A percentile compares a stretch with the other conserved stretches of the same genome.
These are phyloP conservation scores for Latheticus oryzae DNA, from an alignment of 2,888 invertebrate species.

Conservation along the genomic window DNA sequence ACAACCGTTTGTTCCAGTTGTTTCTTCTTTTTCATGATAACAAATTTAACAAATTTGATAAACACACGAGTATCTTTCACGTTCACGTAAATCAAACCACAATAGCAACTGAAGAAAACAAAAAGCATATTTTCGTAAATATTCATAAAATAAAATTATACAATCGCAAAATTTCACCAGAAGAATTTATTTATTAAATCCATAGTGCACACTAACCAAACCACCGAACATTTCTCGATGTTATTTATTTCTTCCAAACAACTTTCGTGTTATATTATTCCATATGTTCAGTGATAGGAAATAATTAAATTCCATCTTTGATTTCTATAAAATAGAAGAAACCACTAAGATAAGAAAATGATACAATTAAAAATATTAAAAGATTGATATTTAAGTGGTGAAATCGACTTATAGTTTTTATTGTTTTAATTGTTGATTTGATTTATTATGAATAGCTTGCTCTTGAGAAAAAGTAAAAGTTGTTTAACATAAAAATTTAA, in stretches of 20 bases:
- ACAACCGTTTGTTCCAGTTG: constrained; percentile 52
- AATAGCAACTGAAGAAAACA: constrained; percentile 32
- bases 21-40: constrained; percentile 57
- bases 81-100: too few species aligned
- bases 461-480: constrained; percentile 27
- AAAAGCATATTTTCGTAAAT: constrained; percentile 41
- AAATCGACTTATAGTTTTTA: constrained; percentile 8
- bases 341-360: constrained; percentile 1
- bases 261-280: constrained; percentile 56
- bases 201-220: constrained; percentile 23
- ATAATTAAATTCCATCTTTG: constrained; percentile 54
- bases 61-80: too few species aligned
- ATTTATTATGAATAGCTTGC: constrained; percentile 8
- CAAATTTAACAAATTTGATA: too few species aligned
- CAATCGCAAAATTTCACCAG: constrained; percentile 47
- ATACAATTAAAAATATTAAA: constrained; percentile 1
- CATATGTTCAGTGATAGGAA: constrained; percentile 60
- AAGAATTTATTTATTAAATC: constrained; percentile 46
- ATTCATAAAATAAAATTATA: constrained; percentile 38
- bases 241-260: constrained; percentile 17
- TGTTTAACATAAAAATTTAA: constrained; percentile 21
- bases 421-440: constrained; percentile 7
- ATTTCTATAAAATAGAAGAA: constrained; percentile 25
- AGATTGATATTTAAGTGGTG: constrained; percentile 8
- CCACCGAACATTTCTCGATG: background rate